Conservation (phyloP, 2,113 vertebrate genomes). For the Entomyzon cyanotis region DNA sequence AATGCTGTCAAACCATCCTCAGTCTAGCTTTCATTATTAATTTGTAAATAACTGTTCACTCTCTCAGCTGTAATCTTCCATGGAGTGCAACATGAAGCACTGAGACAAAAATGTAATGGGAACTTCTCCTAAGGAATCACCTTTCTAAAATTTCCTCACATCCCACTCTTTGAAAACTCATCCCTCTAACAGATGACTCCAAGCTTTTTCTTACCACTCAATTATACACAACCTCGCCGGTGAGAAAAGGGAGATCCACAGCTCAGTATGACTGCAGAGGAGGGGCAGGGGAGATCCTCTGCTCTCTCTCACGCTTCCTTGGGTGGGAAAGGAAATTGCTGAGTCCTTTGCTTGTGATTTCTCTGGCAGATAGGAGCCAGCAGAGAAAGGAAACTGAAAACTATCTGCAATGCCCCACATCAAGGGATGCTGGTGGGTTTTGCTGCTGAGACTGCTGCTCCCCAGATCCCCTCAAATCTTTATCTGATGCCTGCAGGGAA, state of each 20-base stretch:
- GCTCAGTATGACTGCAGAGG: background rate
- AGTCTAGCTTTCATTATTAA: background rate
- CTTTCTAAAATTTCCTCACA: conserved; percentile 30
- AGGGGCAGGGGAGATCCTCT: background rate
- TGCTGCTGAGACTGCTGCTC: background rate
- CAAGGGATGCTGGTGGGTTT: background rate
- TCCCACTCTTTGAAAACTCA: conserved; percentile 1
- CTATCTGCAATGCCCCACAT: fast-evolving
- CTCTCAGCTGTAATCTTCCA: background rate
- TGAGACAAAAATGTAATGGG: background rate
- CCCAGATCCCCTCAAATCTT: background rate
- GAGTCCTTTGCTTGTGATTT: background rate
- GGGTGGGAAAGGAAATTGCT: background rate
- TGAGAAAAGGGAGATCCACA: background rate
- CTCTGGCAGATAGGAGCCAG: background rate
- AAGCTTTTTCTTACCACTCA: background rate
- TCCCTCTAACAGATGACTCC: background rate
- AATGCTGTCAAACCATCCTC: background rate
- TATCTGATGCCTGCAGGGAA: fast-evolving
- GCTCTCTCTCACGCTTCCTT: background rate
- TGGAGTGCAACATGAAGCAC: background rate
- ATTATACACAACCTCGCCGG: background rate
- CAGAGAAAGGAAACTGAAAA: background rate
- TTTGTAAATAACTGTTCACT: background rate
- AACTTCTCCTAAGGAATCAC: conserved; percentile 5